Conservation (phyloP, 2,888 invertebrate species). For the Lamproptera curius region DNA sequence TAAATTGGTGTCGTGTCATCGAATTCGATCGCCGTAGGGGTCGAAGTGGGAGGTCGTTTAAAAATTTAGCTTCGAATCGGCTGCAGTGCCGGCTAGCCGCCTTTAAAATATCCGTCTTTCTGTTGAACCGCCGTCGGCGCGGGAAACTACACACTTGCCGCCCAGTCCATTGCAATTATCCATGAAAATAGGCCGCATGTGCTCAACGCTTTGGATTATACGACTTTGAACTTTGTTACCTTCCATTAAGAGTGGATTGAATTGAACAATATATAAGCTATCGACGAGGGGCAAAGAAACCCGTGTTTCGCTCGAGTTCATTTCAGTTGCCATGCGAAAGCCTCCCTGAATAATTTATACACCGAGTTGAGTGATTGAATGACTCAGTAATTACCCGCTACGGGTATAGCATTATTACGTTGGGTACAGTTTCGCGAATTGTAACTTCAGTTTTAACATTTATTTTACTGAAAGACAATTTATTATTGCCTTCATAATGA, state of each 20-base stretch:
- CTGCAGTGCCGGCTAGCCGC: conserved; percentile 13
- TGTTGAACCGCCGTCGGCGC: conserved; percentile 21
- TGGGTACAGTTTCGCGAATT: conserved; percentile 22
- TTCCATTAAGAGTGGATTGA: background rate
- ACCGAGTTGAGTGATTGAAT: conserved; percentile 24
- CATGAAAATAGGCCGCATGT: conserved; percentile 25
- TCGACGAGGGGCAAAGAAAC: conserved; percentile 27
- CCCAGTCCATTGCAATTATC: conserved; percentile 34
- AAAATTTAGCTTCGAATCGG: conserved; percentile 34
- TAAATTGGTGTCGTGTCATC: conserved; percentile 5
- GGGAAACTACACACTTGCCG: conserved; percentile 34
- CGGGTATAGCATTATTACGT: conserved; percentile 5
- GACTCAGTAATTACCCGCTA: conserved; percentile 21
- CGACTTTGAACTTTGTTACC: background rate
- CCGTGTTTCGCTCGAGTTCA: conserved; percentile 27
- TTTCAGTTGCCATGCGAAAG: conserved; percentile 37
- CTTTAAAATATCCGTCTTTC: conserved; percentile 18
- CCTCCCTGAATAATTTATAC: conserved; percentile 40
- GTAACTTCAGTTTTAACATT: conserved; percentile 11
- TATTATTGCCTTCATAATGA: background rate
- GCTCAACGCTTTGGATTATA: background rate
- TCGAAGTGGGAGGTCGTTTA: conserved; percentile 21
- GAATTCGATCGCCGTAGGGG: background rate
- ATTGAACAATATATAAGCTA: background rate
- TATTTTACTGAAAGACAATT: background rate